Percentiles rank a stretch among this genome's conserved stretches.
phyloP scores from a whole-genome alignment of 2,888 invertebrate genomes.

The Saturnia pavonia region DNA sequence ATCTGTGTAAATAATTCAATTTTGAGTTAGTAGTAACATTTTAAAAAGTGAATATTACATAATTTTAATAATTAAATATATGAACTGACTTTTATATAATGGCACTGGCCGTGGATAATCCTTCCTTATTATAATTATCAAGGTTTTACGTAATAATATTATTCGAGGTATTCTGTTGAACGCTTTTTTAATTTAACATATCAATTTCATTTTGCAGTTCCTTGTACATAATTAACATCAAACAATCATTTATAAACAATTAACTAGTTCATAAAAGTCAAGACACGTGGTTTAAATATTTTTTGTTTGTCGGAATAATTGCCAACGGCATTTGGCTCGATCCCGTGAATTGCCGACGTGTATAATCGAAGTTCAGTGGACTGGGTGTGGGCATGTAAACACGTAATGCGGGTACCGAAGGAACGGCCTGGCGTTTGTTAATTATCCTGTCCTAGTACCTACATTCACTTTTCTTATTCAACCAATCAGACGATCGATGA shows the following conservation, averaged over 20 bases:
- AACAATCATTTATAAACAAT: constrained; percentile 15
- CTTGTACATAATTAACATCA: constrained; percentile 22
- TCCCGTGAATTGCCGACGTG: background rate
- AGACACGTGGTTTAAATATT: constrained; percentile 8
- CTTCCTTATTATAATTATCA: constrained; percentile 23
- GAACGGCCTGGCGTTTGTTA: constrained; percentile 21
- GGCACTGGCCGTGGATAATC: constrained; percentile 19
- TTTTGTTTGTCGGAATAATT: background rate
- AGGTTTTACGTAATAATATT: constrained; percentile 15
- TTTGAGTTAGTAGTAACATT: constrained; percentile 12
- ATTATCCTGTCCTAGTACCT: background rate
- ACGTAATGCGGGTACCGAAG: constrained; percentile 43
- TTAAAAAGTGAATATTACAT: constrained; percentile 18
- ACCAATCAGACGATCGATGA: background rate
- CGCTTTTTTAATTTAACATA: constrained; percentile 20
- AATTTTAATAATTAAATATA: constrained; percentile 16
- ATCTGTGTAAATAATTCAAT: constrained; percentile 13
- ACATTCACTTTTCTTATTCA: constrained; percentile 1
- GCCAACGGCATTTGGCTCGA: constrained; percentile 5
- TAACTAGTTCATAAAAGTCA: constrained; percentile 19
- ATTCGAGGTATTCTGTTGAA: constrained; percentile 12
- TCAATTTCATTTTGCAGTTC: constrained; percentile 21
- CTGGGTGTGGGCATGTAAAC: constrained; percentile 43
- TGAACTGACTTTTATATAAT: constrained; percentile 16
- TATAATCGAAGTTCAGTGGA: constrained; percentile 18